Evolutionary conservation across 35 echinoderm and acorn worm genomes (phyloP), one percentile per base, ranked within the genome.

Genomic region (Ptychodera flava): DNA sequence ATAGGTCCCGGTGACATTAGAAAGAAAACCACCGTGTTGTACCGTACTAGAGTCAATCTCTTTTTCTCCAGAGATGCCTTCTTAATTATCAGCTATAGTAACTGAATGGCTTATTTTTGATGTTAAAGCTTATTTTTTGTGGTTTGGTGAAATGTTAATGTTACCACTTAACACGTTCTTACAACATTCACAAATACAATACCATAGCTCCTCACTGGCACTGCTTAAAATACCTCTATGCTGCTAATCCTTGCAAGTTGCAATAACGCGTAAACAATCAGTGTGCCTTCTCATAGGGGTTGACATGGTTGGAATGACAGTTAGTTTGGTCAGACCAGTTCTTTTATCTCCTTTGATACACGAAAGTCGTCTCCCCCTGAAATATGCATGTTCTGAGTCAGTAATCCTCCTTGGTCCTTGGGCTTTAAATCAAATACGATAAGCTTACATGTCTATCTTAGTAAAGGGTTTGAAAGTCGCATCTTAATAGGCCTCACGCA

Each of bases 91-190:
- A 15, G 87, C 83, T 28, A 88, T 64, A n/a, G n/a, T 52, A 64
- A 30, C 52, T 90, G 36, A 14, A 95, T 80, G 52, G 87, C 52
- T 79, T 86, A 87, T 88, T 92, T 95, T 81, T 95, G 77, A 1
- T 88, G 87, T 1, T 53, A 34, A 36, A 97, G 83, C 10, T 84
- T 85, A 6, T 82, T 83, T 83, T 88, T 96, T 96, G n/a, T n/a
- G 94, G 87, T 28, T 36, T 16, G 45, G 12, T n/a, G 93, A 76
- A 6, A 95, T 36, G 45, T 35, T 38, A 33, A 95, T 87, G 38
- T 82, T 88, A 35, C 93, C 83, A 78, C 92, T 86, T 87, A 95
- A 86, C 6, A 90, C 85, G 77, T 95, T 95, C 27, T 86, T 31
- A 15, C 32, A 52, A 45, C 90, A 92, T 86, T 95, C 90, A 64